phyloP scores from a whole-genome alignment of 37 sponge, comb jelly and placozoan genomes.

The Spongilla lacustris region DNA sequence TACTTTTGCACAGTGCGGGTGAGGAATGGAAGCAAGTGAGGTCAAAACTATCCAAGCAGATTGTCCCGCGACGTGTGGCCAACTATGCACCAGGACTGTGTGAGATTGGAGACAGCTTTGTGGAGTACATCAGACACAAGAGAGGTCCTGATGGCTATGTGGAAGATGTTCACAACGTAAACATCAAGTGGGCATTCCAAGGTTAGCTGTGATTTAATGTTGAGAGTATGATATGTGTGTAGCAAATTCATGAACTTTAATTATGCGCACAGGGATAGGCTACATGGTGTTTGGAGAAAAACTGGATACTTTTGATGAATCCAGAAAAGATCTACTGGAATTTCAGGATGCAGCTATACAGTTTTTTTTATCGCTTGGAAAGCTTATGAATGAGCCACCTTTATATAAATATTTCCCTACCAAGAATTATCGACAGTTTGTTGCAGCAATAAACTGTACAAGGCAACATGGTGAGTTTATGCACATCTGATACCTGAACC shows the following conservation, averaged over 20 bases:
- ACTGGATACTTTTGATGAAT: not conserved
- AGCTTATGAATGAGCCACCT: not conserved
- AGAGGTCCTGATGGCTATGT: constrained; percentile 8
- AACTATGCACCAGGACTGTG: constrained; percentile 9
- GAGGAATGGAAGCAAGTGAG: constrained; percentile 53
- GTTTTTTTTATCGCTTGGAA: not conserved
- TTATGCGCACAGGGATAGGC: constrained; percentile 5
- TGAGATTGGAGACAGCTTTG: constrained; percentile 15
- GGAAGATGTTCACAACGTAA: not conserved
- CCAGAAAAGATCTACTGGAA: not conserved
- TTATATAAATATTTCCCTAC: not conserved
- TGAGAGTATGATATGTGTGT: too few species aligned
- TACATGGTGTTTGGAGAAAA: constrained; percentile 20
- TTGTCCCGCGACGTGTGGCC: constrained; percentile 30
- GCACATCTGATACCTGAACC: not conserved
- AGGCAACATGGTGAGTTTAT: not conserved
- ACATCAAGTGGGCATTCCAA: constrained; percentile 37
- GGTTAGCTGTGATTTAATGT: constrained; percentile 7
- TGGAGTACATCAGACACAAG: not conserved
- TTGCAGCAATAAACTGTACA: not conserved
- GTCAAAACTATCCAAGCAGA: constrained; percentile 23
- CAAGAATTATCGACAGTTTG: not conserved
- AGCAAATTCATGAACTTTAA: not conserved
- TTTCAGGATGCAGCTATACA: not conserved
- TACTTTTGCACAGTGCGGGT: constrained; percentile 22